Evolutionary conservation across 2,113 vertebrate genomes (phyloP).

Genomic region (Agelaius tricolor): DNA sequence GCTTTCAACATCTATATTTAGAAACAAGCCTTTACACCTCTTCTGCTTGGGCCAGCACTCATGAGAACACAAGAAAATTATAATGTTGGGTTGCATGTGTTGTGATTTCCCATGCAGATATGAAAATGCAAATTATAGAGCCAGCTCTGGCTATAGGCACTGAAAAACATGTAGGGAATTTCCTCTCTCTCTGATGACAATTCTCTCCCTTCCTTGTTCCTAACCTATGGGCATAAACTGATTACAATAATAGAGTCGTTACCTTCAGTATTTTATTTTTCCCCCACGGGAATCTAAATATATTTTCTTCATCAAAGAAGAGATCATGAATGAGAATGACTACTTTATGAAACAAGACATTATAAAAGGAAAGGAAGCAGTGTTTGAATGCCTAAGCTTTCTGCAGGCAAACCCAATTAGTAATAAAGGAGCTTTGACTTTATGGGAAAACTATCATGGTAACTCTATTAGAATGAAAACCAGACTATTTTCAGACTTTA

Average conservation of each 20-base stretch:
- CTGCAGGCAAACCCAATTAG: slow-evolving; percentile 5
- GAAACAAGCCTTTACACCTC: background rate
- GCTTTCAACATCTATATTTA: background rate
- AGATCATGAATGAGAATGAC: background rate
- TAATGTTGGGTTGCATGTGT: background rate
- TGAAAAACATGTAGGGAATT: background rate
- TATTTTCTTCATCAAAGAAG: slow-evolving; percentile 13
- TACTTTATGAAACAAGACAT: background rate
- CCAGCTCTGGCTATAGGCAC: background rate
- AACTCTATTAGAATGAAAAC: slow-evolving; percentile 27
- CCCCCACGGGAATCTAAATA: background rate
- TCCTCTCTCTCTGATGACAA: background rate
- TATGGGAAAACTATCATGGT: background rate
- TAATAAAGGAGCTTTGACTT: slow-evolving; percentile 34
- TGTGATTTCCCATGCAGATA: background rate
- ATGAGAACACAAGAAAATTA: background rate
- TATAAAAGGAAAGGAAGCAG: background rate
- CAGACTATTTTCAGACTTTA: slow-evolving; percentile 26
- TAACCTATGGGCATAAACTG: background rate
- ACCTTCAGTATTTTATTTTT: slow-evolving; percentile 14
- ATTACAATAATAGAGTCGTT: background rate
- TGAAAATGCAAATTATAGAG: background rate
- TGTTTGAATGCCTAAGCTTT: background rate
- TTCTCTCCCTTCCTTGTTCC: background rate
- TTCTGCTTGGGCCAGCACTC: background rate